Evolutionary conservation across 1,140 invertebrate species (phyloP).

Genomic region (Mercenaria mercenaria): DNA sequence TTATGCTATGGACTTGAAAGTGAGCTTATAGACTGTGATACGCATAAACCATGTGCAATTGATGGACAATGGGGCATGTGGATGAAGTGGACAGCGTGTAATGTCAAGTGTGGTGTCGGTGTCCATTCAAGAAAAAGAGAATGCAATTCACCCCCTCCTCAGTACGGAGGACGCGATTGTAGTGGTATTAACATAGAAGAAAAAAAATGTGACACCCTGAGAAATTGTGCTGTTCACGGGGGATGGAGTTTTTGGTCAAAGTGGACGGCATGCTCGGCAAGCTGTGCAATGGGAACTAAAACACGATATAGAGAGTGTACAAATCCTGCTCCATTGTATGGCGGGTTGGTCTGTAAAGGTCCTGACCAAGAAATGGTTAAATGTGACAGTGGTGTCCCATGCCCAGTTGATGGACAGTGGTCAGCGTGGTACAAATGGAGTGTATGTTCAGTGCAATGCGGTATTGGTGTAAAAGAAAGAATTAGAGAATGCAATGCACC

Average conservation of each 20-base stretch:
- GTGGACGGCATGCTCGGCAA: constrained; percentile 70
- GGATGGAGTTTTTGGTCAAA: constrained; percentile 63
- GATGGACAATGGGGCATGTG: constrained; percentile 89
- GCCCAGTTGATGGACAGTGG: constrained; percentile 72
- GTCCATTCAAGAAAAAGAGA: constrained; percentile 45
- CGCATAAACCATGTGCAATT: constrained; percentile 51
- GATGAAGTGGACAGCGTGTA: constrained; percentile 89
- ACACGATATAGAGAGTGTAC: constrained; percentile 72
- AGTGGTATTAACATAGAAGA: constrained; percentile 45
- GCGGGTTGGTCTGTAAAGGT: constrained; percentile 75
- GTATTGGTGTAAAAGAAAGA: constrained; percentile 36
- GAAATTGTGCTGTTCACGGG: constrained; percentile 59
- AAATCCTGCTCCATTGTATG: constrained; percentile 73
- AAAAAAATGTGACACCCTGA: constrained; percentile 48
- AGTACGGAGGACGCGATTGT: constrained; percentile 70
- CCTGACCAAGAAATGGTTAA: background rate
- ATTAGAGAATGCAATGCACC: constrained; percentile 35
- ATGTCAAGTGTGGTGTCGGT: constrained; percentile 89
- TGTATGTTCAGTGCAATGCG: constrained; percentile 43
- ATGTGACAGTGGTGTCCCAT: constrained; percentile 55
- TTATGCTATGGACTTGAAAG: background rate
- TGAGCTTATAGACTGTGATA: constrained; percentile 34
- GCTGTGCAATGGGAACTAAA: constrained; percentile 75
- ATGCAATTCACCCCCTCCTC: constrained; percentile 70
- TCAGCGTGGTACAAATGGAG: constrained; percentile 42